phyloP scores from a whole-genome alignment of 2,113 vertebrate species.

The Channa argus region DNA sequence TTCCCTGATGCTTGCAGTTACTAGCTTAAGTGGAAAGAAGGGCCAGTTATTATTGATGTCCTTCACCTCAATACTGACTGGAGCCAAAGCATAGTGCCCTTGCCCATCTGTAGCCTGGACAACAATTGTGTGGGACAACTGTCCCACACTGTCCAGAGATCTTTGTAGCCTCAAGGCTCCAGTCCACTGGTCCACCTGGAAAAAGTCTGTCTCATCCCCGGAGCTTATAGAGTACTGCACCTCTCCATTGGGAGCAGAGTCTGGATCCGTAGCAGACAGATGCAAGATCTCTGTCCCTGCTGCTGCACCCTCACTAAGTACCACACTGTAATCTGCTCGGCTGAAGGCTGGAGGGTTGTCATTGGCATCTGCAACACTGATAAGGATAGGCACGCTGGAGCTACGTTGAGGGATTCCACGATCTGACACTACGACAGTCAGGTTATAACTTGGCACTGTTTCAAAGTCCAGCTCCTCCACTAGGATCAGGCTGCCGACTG shows the following conservation, averaged over 20 bases:
- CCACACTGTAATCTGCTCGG: slow-evolving; percentile 86
- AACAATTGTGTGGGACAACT: slow-evolving; percentile 86
- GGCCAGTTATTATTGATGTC: slow-evolving; percentile 95
- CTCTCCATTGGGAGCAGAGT: slow-evolving; percentile 87
- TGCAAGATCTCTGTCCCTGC: slow-evolving; percentile 90
- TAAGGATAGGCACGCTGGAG: slow-evolving; percentile 85
- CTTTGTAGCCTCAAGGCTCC: slow-evolving; percentile 87
- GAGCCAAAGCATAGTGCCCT: slow-evolving; percentile 86
- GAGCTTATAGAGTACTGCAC: slow-evolving; percentile 92
- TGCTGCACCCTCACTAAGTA: slow-evolving; percentile 85
- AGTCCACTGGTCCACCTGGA: slow-evolving; percentile 88
- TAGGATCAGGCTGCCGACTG: slow-evolving; percentile 89
- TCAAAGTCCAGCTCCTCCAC: slow-evolving; percentile 94
- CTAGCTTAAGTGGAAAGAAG: slow-evolving; percentile 88
- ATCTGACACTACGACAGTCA: slow-evolving; percentile 91
- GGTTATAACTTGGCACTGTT: slow-evolving; percentile 87
- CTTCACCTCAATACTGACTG: slow-evolving; percentile 91
- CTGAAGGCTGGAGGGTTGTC: slow-evolving; percentile 93
- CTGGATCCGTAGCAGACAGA: slow-evolving; percentile 88
- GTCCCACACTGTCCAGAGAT: slow-evolving; percentile 86
- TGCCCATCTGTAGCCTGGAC: slow-evolving; percentile 88
- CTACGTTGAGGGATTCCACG: slow-evolving; percentile 91
- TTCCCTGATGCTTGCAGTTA: slow-evolving; percentile 91
- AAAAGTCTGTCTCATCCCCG: slow-evolving; percentile 87
- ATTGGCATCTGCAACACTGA: slow-evolving; percentile 89